A percentile compares a stretch with the other conserved stretches of the same genome.
Conservation (phyloP, 2,113 vertebrate genomes). For the Leptobrachium ailaonicum region DNA sequence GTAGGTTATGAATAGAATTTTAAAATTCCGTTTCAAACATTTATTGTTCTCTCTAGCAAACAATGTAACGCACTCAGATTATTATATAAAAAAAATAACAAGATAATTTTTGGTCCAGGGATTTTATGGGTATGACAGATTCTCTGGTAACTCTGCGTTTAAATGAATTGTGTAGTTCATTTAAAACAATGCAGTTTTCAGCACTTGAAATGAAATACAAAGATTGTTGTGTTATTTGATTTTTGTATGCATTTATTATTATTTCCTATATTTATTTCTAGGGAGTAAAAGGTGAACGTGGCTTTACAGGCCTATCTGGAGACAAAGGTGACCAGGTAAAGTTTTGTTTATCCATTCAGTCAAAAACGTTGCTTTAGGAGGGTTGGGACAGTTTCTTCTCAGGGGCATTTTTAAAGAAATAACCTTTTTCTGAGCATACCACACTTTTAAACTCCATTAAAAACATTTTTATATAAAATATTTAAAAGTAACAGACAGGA, state of each 20-base stretch:
- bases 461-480: no score
- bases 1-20: neutral
- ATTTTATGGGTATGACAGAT: slow-evolving; percentile 43
- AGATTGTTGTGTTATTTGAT: slow-evolving; percentile 47
- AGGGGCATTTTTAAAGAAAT: no score
- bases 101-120: slow-evolving; percentile 35
- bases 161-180: slow-evolving; percentile 44
- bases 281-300: slow-evolving; percentile 95
- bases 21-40: neutral
- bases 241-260: slow-evolving; percentile 4
- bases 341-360: neutral
- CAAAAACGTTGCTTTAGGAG: no score
- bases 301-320: slow-evolving; percentile 85
- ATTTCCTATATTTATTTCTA: slow-evolving; percentile 56
- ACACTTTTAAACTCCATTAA: no score
- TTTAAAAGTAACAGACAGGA: no score
- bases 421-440: no score
- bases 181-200: slow-evolving; percentile 44
- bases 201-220: slow-evolving; percentile 46
- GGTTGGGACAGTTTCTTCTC: no score
- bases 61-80: neutral
- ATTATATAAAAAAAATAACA: slow-evolving; percentile 13
- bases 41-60: slow-evolving; percentile 18
- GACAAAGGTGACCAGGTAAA: slow-evolving; percentile 93
- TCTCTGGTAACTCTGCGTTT: slow-evolving; percentile 36